Percentiles rank a stretch among this genome's conserved stretches.
Evolutionary conservation across 2,113 vertebrate genomes (phyloP).

Genomic region (Pedionomus torquatus): DNA sequence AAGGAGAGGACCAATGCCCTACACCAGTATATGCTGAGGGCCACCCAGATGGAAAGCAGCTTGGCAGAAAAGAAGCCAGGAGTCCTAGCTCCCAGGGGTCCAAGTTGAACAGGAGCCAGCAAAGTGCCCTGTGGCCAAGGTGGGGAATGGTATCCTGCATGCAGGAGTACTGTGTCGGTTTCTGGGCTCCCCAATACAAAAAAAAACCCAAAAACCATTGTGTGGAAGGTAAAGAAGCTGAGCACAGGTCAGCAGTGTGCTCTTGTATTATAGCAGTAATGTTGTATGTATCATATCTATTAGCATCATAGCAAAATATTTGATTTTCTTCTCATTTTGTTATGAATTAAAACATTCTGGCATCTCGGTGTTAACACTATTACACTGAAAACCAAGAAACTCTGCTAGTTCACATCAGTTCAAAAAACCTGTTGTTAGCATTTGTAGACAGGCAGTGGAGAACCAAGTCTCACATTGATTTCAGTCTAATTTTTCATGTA

Average conservation of each 20-base stretch:
- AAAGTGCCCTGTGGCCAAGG: background rate
- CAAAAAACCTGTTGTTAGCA: background rate
- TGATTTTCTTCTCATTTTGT: background rate
- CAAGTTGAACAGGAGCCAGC: background rate
- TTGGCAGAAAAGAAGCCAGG: background rate
- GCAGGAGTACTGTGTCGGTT: no score
- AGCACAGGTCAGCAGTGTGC: background rate
- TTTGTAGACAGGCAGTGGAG: background rate
- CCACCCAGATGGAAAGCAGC: background rate
- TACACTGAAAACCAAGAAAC: background rate
- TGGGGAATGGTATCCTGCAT: no score
- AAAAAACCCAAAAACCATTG: no score
- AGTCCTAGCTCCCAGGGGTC: rapidly evolving
- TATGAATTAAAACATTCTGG: background rate
- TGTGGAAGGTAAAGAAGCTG: background rate
- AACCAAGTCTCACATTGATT: background rate
- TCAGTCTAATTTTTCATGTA: background rate
- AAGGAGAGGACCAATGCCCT: background rate
- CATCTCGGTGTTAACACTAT: background rate
- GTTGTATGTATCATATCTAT: background rate
- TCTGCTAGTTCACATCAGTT: background rate
- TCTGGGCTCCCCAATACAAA: background rate
- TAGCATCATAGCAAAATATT: background rate
- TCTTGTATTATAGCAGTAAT: background rate
- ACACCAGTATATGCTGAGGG: rapidly evolving